Base-by-base conservation (phyloP, 2,113 vertebrate species). In the Chitala chitala region DNA sequence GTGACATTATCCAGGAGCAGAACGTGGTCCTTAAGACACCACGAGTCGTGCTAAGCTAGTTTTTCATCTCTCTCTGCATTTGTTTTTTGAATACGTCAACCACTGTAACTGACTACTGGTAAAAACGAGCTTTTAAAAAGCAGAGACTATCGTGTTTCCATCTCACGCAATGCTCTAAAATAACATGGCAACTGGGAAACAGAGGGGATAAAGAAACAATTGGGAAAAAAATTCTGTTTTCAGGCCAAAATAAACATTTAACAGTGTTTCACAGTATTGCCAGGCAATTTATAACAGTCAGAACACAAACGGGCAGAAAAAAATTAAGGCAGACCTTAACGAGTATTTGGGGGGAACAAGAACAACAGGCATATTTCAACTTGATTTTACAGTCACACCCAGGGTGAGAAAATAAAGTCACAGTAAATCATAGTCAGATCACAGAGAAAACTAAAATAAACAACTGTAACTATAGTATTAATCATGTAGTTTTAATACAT, bases 241-340 rank as follows among this genome's bases (percentile, higher is more conserved):
- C 12, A 20, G 20, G 48, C 12, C 48, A 51, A 20, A 51, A 51
- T 51, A 51, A 51, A 51, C 20, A 20, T 65, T 65, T 65, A 65
- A 68, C 64, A 68, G 64, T 68, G 42, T 68, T 68, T 68, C 64
- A 68, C 64, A 68, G 64, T 68, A 68, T 68, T 68, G 64, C 65
- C 36, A 56, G 64, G 63, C n/a, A 68, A 44, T 75, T 75, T 29
- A 75, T 31, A 69, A 75, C 51, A 75, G 38, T 58, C 53, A 69
- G 38, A 68, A 26, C 59, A 75, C 38, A 58, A 69, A 75, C 22
- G 29, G 17, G n/a, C 22, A 66, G 33, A 22, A 26, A 38, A 24
- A 54, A 40, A 65, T 38, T 2, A 74, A 58, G 33, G 38, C 9
- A 72, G 33, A 72, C 6, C 55, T 5, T n/a, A n/a, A n/a, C n/a